These are phyloP conservation scores for Reticulitermes speratus DNA, from an alignment of 1,140 invertebrate species.

Conservation along the genomic window DNA sequence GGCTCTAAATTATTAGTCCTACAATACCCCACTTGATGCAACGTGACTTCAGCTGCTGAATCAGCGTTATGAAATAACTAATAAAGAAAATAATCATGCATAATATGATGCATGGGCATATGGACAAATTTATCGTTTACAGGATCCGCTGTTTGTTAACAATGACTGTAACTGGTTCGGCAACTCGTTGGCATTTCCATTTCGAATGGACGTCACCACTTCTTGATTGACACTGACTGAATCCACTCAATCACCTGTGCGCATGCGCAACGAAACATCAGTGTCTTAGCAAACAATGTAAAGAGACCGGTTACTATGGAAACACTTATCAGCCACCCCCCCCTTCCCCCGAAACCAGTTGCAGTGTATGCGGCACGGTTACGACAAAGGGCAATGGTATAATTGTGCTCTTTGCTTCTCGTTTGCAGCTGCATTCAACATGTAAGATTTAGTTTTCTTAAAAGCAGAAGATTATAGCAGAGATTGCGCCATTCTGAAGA, in stretches of 20 bases:
- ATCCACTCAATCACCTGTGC: not conserved
- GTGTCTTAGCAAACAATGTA: not conserved
- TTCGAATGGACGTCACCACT: not conserved
- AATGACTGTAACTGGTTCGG: not conserved
- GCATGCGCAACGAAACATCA: not conserved
- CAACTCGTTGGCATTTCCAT: not conserved
- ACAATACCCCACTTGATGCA: no score
- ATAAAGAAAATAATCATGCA: not conserved
- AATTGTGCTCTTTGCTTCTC: not conserved
- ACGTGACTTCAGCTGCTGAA: no score
- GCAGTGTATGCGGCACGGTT: not conserved
- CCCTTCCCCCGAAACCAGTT: not conserved
- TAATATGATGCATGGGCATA: not conserved
- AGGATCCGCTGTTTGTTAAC: not conserved
- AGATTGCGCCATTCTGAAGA: not conserved
- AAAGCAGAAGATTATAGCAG: not conserved
- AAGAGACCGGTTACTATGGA: not conserved
- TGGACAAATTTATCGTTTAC: not conserved
- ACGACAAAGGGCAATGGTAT: not conserved
- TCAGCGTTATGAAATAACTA: no score
- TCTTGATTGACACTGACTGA: conserved; percentile 18
- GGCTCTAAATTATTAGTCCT: no score
- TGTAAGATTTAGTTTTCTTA: no score
- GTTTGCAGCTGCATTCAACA: not conserved
- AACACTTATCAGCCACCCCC: not conserved